Base-by-base conservation (phyloP, 2,888 invertebrate species). In the Anoplius nigerrimus region DNA sequence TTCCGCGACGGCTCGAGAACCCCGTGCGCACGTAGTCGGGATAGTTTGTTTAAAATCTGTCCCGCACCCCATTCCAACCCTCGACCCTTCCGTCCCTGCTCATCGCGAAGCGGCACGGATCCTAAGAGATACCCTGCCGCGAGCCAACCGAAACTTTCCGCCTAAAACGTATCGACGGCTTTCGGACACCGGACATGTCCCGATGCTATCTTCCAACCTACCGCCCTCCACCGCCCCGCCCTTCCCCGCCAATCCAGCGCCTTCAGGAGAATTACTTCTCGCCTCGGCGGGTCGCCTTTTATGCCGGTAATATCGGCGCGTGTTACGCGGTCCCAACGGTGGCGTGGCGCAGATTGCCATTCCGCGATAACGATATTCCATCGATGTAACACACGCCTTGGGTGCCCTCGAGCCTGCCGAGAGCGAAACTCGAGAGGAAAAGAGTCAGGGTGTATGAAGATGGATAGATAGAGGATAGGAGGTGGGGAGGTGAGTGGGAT, bases 241-340 rank as follows among this genome's bases (percentile, higher is more conserved):
- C 34, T 34, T 34, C 34, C 1, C 54, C 54, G 54, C 13, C 54
- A 20, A 48, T 20, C 16, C 48, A 48, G 5, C 48, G 48, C 20
- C 52, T 22, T 53, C 15, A 71, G 67, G 72, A 62, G 78, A 78
- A 80, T 80, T 78, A 69, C 75, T 78, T 80, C 69, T 71, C 71
- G 71, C 71, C 75, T 69, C 62, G 72, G 42, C 64, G 69, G 62
- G 56, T 64, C 61, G 65, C 57, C 80, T 72, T 80, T 79, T 80
- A 80, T 66, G 71, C 51, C 45, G 55, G 71, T 65, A 80, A 79
- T 79, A 79, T 79, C 73, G 70, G 68, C 75, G 75, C 73, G 75
- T 72, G 80, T 79, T 75, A 69, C 70, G 69, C 74, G 66, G 64
- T 57, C 65, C 65, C 63, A 69, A 62, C 52, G 67, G 61, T 52